Conservation (phyloP, 1,140 invertebrate species). For the Plectrocnemia conspersa region DNA sequence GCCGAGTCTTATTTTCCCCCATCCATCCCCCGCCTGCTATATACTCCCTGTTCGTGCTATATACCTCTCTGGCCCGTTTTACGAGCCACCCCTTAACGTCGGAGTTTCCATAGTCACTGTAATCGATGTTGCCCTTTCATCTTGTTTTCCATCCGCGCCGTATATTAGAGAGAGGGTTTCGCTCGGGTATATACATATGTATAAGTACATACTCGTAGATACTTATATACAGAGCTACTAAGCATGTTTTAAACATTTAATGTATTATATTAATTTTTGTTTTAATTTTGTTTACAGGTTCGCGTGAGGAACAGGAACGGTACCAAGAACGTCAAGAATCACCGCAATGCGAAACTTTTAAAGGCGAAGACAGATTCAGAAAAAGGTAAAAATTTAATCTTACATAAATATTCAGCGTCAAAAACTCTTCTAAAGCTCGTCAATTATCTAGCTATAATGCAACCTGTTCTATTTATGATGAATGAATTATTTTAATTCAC, state of each 20-base stretch:
- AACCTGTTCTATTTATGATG: no score
- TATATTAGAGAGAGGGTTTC: constrained; percentile 28
- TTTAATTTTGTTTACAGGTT: constrained; percentile 24
- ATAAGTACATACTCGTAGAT: no score
- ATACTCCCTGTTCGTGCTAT: background rate
- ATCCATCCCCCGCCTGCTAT: background rate
- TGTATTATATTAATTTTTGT: constrained; percentile 9
- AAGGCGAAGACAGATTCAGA: constrained; percentile 18
- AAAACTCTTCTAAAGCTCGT: no score
- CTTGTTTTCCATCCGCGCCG: constrained; percentile 29
- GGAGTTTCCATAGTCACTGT: constrained; percentile 32
- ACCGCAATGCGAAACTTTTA: constrained; percentile 19
- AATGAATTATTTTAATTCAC: no score
- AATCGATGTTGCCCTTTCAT: constrained; percentile 34
- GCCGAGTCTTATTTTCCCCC: background rate
- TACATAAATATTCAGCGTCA: no score
- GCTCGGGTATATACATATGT: no score
- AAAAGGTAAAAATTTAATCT: constrained; percentile 23
- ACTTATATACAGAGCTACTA: no score
- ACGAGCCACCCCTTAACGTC: no score
- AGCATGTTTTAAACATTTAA: background rate
- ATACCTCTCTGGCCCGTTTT: background rate
- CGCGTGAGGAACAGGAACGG: constrained; percentile 26
- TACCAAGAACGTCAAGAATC: constrained; percentile 17
- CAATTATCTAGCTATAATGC: no score